Base-by-base conservation (phyloP, 2,888 invertebrate genomes). In the Pheosia gnoma region DNA sequence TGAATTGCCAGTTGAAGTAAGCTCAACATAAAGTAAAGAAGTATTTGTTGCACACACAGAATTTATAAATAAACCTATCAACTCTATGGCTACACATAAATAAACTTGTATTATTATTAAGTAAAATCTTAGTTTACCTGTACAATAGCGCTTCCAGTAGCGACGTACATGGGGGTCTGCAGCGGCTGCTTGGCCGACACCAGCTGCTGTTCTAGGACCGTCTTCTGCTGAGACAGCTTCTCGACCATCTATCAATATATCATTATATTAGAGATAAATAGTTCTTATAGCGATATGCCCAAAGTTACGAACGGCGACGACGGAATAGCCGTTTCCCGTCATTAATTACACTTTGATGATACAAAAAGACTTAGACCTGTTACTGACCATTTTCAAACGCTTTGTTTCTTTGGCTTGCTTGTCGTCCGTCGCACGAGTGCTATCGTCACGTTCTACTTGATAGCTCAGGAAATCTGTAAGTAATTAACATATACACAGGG, bases 61-160 rank as follows among this genome's bases (percentile, higher is more conserved):
- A 25, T 25, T 0, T 25, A 25, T 25, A 25, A 0, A 25, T 25
- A 25, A 25, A 25, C 25, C 25, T n/a, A n/a, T n/a, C n/a, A n/a
- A n/a, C n/a, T 25, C 25, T 25, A 25, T 2, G 25, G 25, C 25
- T 25, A 25, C 25, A 25, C 25, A 25, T 25, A 25, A 25, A 25
- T 25, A 25, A n/a, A 43, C 7, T 8, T 47, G n/a, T 47, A 11
- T 0, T 47, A 4, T 47, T 47, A 47, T 11, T 47, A 47, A 4
- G 8, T 5, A 47, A 5, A 9, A 4, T 3, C 4, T 8, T 43
- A 43, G 9, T n/a, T 5, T 47, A 90, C 93, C 89, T 92, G 92
- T 3, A 93, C 91, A 37, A 93, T 92, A 43, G 90, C 91, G 74
- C 93, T 93, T 68, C 93, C 93, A 1, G 92, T 89, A 3, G 91